Evolutionary conservation across 2,888 invertebrate genomes (phyloP), one percentile per base, ranked within the genome.

Genomic region (Agapetus fuscipes): DNA sequence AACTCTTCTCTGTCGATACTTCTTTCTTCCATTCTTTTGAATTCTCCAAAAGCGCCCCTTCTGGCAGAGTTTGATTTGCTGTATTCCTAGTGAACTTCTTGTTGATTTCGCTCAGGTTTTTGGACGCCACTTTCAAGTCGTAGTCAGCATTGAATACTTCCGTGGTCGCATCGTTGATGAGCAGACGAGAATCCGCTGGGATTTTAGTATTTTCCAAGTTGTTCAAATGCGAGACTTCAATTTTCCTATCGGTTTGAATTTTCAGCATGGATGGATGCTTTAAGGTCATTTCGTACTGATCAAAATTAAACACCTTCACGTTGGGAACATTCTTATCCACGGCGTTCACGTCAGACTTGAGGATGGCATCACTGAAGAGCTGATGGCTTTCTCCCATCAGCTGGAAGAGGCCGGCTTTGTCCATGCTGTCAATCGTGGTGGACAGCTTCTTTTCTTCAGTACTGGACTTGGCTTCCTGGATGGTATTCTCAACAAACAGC

Each of bases 231-330:
- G 68, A 59, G 62, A 68, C 62, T 38, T 68, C 67, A 34, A 68
- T 63, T 53, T 69, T 69, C 46, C 61, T 61, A 34, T 67, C 49
- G 15, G 66, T 58, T n/a, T 38, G 30, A 26, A 27, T 31, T 46
- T 62, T 61, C 38, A 55, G 54, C 48, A 55, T 63, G 44, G 66
- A 61, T 50, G 52, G 56, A 40, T 56, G 51, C 28, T 61, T 50
- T 54, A 66, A 67, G 39, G 55, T 65, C 51, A 67, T 67, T 54
- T 70, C 70, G 42, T 70, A 70, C n/a, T 63, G 61, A 53, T 70
- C 70, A 37, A 70, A 70, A 50, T 70, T 70, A 50, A 70, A 70
- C 56, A 70, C 65, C 58, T 70, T 67, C 13, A 70, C 34, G 29
- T 41, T 48, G 24, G 42, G 43, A 10, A 35, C 39, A 20, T 17